Conservation (phyloP, 2,113 vertebrate genomes). For the Mobula hypostoma region DNA sequence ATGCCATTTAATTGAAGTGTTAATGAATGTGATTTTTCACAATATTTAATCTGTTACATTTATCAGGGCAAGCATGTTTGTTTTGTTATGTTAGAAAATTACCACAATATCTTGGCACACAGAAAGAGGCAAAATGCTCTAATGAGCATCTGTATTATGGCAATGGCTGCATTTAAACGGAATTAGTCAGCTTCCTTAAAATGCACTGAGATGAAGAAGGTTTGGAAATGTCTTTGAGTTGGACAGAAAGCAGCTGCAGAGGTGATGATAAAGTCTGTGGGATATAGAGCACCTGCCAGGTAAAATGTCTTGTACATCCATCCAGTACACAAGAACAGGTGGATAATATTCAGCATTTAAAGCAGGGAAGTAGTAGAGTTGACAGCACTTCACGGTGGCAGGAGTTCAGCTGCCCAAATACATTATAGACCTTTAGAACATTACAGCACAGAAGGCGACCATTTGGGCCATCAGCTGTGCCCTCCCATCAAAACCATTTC, state of each 20-base stretch:
- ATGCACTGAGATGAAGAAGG: neutral
- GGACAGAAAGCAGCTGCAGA: neutral
- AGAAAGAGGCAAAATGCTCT: neutral
- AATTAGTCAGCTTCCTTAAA: neutral
- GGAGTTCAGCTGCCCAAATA: neutral
- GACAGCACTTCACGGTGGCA: neutral
- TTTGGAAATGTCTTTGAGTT: neutral
- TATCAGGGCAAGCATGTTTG: neutral
- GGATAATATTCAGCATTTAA: neutral
- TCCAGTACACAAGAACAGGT: too few species aligned
- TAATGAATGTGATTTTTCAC: neutral
- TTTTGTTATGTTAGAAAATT: constrained; percentile 17
- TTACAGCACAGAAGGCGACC: too few species aligned
- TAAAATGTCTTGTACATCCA: neutral
- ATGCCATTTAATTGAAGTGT: neutral
- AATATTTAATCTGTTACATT: constrained; percentile 7
- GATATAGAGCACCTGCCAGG: too few species aligned
- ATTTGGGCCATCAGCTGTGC: too few species aligned
- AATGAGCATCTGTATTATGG: neutral
- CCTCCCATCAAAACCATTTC: too few species aligned
- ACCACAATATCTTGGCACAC: constrained; percentile 1
- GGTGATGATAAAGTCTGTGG: neutral
- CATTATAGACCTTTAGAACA: neutral
- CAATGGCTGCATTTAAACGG: neutral
- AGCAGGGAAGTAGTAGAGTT: neutral